phyloP scores from a whole-genome alignment of 2,113 vertebrate species.

The Paramisgurnus dabryanus region DNA sequence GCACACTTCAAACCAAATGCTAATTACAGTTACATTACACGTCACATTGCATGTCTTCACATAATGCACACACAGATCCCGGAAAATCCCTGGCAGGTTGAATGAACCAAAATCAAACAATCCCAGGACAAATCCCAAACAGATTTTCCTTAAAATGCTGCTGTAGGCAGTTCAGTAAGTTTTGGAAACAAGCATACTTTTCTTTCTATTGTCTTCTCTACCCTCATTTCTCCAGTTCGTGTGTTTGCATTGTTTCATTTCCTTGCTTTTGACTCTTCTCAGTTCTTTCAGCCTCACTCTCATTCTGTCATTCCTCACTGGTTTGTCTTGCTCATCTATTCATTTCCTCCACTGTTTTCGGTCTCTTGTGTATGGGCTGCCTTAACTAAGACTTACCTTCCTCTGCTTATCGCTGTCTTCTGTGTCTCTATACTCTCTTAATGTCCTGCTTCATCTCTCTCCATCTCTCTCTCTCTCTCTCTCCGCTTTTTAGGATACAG shows the following conservation, averaged over 20 bases:
- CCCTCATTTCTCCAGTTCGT: slow-evolving; percentile 35
- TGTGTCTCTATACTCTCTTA: slow-evolving; percentile 41
- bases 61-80: too few species aligned
- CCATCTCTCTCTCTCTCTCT: slow-evolving; percentile 27
- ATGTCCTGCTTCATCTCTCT: slow-evolving; percentile 43
- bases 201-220: background rate
- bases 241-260: background rate
- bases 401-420: slow-evolving; percentile 40
- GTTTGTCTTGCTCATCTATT: slow-evolving; percentile 22
- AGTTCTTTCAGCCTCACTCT: background rate
- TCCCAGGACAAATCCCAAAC: too few species aligned
- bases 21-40: too few species aligned
- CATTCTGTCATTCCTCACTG: background rate
- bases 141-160: too few species aligned
- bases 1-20: too few species aligned
- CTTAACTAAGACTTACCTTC: slow-evolving; percentile 44
- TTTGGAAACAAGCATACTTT: too few species aligned
- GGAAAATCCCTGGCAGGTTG: too few species aligned
- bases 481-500: slow-evolving; percentile 69
- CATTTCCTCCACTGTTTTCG: slow-evolving; percentile 51
- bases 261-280: background rate
- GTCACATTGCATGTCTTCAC: too few species aligned
- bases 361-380: slow-evolving; percentile 37
- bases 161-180: too few species aligned
- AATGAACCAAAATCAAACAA: too few species aligned